A percentile compares a stretch with the other conserved stretches of the same genome.
Evolutionary conservation across 1,140 invertebrate species (phyloP).

Genomic region (Euborellia annulipes): DNA sequence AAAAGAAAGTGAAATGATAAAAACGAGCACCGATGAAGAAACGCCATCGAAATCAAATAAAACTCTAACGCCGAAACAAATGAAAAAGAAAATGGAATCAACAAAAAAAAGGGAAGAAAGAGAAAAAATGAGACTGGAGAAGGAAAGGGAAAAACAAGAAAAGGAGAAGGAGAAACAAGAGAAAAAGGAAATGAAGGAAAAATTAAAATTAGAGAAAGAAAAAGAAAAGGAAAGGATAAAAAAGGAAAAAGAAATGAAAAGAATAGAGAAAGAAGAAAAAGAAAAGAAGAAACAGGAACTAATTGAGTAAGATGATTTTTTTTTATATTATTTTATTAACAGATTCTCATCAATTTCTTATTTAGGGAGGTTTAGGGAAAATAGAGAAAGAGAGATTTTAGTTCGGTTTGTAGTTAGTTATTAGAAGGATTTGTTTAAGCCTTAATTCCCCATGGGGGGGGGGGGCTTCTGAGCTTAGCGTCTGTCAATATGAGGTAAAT

Average conservation of each 20-base stretch:
- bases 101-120: slow-evolving; percentile 5
- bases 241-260: slow-evolving; percentile 5
- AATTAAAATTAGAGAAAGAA: slow-evolving; percentile 10
- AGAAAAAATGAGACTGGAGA: neutral
- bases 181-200: neutral
- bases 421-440: too few species aligned
- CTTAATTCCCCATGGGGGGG: too few species aligned
- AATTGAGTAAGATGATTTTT: slow-evolving; percentile 29
- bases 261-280: slow-evolving; percentile 19
- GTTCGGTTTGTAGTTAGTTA: too few species aligned
- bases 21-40: slow-evolving; percentile 10
- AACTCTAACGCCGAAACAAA: slow-evolving; percentile 17
- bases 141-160: too few species aligned
- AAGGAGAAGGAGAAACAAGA: neutral
- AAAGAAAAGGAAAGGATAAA: slow-evolving; percentile 6
- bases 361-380: too few species aligned
- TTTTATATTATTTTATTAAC: too few species aligned
- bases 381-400: too few species aligned
- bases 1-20: slow-evolving; percentile 15
- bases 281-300: slow-evolving; percentile 37
- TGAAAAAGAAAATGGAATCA: slow-evolving; percentile 19
- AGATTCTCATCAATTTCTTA: too few species aligned
- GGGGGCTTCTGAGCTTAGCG: too few species aligned
- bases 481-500: too few species aligned
- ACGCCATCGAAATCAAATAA: too few species aligned